These are phyloP conservation scores for Tragelaphus buxtoni DNA, from an alignment of 2,113 vertebrate genomes.

Conservation along the genomic window DNA sequence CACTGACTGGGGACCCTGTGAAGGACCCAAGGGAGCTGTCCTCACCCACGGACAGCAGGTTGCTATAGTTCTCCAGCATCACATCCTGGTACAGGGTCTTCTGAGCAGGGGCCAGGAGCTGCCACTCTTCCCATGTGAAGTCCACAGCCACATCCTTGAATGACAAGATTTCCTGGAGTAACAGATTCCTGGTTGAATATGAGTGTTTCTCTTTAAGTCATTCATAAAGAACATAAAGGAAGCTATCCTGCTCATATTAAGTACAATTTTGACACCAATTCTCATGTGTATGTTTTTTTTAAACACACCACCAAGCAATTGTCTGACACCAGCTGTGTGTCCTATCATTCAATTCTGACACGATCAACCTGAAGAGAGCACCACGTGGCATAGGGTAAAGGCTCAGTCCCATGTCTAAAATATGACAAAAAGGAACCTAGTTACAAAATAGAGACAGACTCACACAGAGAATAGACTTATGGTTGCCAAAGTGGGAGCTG, in stretches of 20 bases:
- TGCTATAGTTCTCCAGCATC: neutral
- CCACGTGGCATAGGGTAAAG: neutral
- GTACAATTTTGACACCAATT: neutral
- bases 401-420: neutral
- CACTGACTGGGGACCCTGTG: neutral
- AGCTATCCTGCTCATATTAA: neutral
- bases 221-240: neutral
- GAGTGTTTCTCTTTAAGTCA: neutral
- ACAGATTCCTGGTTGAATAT: neutral
- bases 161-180: neutral
- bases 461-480: neutral
- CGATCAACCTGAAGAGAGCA: neutral
- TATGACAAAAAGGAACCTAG: neutral
- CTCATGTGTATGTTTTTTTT: neutral
- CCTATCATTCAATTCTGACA: neutral
- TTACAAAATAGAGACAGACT: neutral
- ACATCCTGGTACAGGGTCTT: neutral
- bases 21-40: neutral
- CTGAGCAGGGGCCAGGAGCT: neutral
- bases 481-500: neutral
- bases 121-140: neutral
- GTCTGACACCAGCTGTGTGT: neutral
- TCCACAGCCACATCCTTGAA: slow-evolving; percentile 33
- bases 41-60: neutral
- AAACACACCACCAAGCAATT: neutral